Conservation (phyloP, 2,113 vertebrate species). For the Condylura cristata region DNA sequence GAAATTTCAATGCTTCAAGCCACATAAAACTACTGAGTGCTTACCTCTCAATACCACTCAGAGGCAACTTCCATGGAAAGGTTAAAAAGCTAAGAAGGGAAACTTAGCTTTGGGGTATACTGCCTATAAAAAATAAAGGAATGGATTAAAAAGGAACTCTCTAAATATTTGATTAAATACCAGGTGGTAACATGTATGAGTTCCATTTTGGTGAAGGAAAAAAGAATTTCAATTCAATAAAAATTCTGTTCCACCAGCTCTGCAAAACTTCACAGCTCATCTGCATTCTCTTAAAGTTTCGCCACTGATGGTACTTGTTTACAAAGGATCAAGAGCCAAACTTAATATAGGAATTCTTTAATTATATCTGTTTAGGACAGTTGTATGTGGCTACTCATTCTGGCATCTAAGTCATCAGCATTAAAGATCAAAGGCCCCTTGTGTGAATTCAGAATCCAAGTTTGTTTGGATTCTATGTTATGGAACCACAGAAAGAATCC, state of each 20-base stretch:
- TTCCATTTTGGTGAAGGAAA: constrained; percentile 33
- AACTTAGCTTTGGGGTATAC: not conserved
- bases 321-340: constrained; percentile 14
- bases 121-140: not conserved
- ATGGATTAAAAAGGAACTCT: not conserved
- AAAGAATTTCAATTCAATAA: constrained; percentile 46
- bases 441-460: constrained; percentile 16
- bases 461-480: constrained; percentile 45
- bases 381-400: not conserved
- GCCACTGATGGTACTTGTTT: not conserved
- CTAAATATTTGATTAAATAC: not conserved
- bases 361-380: constrained; percentile 31
- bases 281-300: constrained; percentile 30
- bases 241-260: not conserved
- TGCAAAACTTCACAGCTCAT: not conserved
- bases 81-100: not conserved
- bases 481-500: constrained; percentile 48
- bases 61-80: not conserved
- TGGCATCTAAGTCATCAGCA: constrained; percentile 38
- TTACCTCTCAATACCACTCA: not conserved
- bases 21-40: constrained; percentile 1
- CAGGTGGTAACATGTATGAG: constrained; percentile 24
- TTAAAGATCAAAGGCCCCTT: constrained; percentile 40
- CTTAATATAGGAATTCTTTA: constrained; percentile 52
- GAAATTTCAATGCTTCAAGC: not conserved